Conservation (phyloP, 2,888 invertebrate species). For the Syritta pipiens region DNA sequence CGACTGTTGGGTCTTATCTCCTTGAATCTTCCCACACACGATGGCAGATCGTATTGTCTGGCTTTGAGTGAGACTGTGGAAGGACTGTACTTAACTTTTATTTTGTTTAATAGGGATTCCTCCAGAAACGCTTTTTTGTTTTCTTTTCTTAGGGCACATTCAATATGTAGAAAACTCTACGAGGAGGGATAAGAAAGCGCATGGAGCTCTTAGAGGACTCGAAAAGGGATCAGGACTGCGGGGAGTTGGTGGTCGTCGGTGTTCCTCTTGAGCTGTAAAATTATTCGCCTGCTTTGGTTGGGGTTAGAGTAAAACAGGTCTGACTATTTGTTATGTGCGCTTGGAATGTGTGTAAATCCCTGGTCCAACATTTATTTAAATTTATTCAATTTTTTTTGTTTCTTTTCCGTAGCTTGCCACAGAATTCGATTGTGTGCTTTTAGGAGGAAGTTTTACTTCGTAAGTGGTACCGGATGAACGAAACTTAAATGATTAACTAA, state of each 20-base stretch:
- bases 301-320: conserved; percentile 16
- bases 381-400: conserved; percentile 23
- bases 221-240: too few relatives aligned
- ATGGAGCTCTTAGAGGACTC: conserved; percentile 1
- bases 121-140: conserved; percentile 11
- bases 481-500: neutral
- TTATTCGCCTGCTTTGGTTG: neutral
- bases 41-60: neutral
- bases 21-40: conserved; percentile 9
- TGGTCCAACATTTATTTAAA: conserved; percentile 35
- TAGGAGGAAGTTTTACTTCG: conserved; percentile 12
- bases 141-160: too few relatives aligned
- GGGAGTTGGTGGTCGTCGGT: too few relatives aligned
- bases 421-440: conserved; percentile 2
- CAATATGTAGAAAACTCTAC: conserved; percentile 12
- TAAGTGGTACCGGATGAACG: neutral
- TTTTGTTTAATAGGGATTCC: conserved; percentile 44
- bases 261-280: neutral
- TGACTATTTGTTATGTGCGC: conserved; percentile 39
- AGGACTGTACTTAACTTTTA: conserved; percentile 41
- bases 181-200: neutral
- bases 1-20: neutral
- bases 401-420: too few relatives aligned
- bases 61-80: neutral
- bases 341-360: conserved; percentile 32